Evolutionary conservation across 2,888 invertebrate species (phyloP).

Genomic region (Frankliniella fusca): DNA sequence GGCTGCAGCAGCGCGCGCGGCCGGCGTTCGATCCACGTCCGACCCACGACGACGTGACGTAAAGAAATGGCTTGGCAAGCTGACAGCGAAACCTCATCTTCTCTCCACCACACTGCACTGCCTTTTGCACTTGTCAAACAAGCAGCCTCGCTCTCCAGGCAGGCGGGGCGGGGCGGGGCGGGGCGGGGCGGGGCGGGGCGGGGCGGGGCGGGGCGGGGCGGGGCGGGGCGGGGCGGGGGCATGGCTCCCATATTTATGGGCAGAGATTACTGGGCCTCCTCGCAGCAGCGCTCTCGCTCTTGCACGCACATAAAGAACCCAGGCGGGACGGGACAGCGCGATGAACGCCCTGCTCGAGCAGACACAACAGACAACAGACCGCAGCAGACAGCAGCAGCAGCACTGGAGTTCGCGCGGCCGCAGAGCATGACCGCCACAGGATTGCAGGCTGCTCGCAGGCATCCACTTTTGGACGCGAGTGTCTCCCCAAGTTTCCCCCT

Average conservation of each 20-base stretch:
- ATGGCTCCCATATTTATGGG: too few relatives aligned
- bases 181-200: not conserved
- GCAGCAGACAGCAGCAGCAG: too few relatives aligned
- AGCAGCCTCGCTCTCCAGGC: not conserved
- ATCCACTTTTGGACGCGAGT: not conserved
- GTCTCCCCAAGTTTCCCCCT: too few relatives aligned
- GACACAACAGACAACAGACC: not conserved
- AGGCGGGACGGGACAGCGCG: not conserved
- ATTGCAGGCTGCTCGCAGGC: not conserved
- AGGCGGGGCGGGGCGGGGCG: not conserved
- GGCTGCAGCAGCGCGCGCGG: not conserved
- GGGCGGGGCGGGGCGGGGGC: not conserved
- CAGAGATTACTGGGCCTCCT: too few relatives aligned
- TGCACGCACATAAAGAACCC: too few relatives aligned
- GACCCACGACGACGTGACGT: too few relatives aligned
- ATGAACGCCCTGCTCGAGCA: not conserved
- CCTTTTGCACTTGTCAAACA: not conserved
- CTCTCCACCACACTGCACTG: not conserved
- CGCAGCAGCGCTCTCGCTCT: not conserved
- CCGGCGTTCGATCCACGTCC: too few relatives aligned
- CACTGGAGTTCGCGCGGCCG: not conserved
- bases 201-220: not conserved
- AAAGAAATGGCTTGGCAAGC: not conserved
- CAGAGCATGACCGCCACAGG: not conserved
- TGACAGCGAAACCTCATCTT: not conserved